Conservation (phyloP, 2,113 vertebrate species). For the Anhinga anhinga region DNA sequence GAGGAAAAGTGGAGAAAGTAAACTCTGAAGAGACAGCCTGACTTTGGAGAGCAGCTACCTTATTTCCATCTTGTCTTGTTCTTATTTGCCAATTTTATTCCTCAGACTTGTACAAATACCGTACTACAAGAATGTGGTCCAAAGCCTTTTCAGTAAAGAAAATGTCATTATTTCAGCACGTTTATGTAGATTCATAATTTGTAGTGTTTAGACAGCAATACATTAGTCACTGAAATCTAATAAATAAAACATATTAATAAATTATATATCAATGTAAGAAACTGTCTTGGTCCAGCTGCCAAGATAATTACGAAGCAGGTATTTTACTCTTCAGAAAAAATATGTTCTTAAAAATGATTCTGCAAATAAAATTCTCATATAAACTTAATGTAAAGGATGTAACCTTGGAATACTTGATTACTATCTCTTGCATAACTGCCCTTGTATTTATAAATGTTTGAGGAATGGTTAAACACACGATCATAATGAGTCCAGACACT, state of each 20-base stretch:
- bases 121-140: not conserved
- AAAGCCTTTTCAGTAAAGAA: not conserved
- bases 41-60: not conserved
- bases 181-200: not conserved
- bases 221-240: not conserved
- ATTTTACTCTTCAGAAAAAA: not conserved
- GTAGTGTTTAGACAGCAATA: not conserved
- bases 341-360: not conserved
- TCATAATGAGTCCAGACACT: not conserved
- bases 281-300: not conserved
- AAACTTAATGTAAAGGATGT: not conserved
- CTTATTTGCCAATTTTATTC: not conserved
- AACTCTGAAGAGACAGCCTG: not conserved
- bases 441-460: not conserved
- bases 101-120: not conserved
- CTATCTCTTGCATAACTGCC: not conserved
- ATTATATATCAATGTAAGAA: slow-evolving; percentile 20
- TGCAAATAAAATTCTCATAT: not conserved
- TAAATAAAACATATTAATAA: slow-evolving; percentile 38
- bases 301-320: not conserved
- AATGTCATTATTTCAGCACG: not conserved
- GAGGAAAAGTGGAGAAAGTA: not conserved
- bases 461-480: not conserved
- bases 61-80: not conserved
- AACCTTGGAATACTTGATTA: not conserved